Conservation (phyloP, 2,113 vertebrate genomes). For the Otis tarda region DNA sequence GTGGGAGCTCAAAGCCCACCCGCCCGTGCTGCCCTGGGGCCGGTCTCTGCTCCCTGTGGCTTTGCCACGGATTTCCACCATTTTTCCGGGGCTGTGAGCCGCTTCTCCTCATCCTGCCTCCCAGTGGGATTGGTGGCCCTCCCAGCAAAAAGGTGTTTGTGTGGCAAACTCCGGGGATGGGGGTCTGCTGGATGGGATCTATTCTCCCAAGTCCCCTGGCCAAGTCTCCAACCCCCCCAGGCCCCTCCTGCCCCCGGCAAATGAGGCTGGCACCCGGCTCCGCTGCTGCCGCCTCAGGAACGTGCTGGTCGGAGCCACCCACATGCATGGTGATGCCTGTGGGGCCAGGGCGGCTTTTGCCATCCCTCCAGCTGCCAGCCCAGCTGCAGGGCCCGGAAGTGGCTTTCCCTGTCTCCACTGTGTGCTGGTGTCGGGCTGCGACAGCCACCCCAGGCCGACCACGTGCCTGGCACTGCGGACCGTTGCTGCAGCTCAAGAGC, state of each 20-base stretch:
- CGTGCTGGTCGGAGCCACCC: background rate
- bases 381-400: background rate
- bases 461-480: accelerated
- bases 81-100: background rate
- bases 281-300: background rate
- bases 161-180: background rate
- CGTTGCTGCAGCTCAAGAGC: background rate
- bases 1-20: background rate
- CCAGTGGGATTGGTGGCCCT: background rate
- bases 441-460: background rate
- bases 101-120: background rate
- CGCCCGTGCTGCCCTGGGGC: accelerated
- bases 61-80: background rate
- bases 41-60: background rate
- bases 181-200: background rate
- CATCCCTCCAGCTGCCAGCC: background rate
- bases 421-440: background rate
- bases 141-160: accelerated
- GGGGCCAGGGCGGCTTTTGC: background rate
- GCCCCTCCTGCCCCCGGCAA: background rate
- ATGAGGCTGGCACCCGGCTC: accelerated
- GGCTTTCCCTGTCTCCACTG: background rate
- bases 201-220: background rate
- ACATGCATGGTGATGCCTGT: too few species aligned
- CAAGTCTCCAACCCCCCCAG: background rate